Evolutionary conservation across 1,140 invertebrate species (phyloP).

Genomic region (Aplysia californica): DNA sequence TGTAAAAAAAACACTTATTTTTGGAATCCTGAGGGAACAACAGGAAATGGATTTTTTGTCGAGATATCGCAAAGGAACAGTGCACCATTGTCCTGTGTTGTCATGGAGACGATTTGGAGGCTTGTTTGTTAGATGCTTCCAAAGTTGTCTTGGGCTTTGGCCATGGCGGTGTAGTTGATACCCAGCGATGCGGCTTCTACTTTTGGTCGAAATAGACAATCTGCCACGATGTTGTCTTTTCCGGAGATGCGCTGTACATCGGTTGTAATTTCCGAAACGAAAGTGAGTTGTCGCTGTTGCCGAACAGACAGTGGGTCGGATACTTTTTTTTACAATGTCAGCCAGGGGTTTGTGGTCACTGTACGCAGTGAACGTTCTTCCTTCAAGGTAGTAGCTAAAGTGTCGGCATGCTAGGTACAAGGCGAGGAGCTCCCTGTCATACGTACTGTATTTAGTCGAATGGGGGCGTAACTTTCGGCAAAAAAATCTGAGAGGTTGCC

Average conservation of each 20-base stretch:
- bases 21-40: no score
- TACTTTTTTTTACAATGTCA: background rate
- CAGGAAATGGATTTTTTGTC: no score
- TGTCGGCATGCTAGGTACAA: conserved; percentile 66
- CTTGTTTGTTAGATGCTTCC: background rate
- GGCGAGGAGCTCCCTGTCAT: conserved; percentile 69
- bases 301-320: background rate
- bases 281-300: conserved; percentile 1
- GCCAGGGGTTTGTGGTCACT: conserved; percentile 65
- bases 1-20: no score
- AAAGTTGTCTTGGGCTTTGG: background rate
- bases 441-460: conserved; percentile 42
- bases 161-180: background rate
- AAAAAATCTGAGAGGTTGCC: background rate
- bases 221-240: no score
- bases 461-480: background rate
- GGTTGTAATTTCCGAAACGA: background rate
- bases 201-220: background rate
- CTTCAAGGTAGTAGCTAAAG: conserved; percentile 68
- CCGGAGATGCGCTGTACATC: no score
- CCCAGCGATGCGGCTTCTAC: background rate
- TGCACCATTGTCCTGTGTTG: no score
- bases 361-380: conserved; percentile 53
- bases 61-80: no score
- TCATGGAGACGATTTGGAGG: background rate